phyloP scores from a whole-genome alignment of 2,113 vertebrate genomes.

The Taurulus bubalis region DNA sequence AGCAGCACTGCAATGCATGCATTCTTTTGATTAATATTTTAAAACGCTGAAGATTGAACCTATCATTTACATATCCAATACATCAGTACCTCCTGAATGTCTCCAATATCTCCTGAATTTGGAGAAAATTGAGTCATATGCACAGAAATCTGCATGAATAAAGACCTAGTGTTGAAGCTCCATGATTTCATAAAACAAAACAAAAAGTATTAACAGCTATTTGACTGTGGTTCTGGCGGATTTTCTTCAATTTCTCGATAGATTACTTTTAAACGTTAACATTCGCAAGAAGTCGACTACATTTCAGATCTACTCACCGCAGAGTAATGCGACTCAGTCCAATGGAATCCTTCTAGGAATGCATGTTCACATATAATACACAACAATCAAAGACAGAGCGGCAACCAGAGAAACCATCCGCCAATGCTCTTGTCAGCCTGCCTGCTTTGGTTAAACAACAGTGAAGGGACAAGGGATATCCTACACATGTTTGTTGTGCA shows the following conservation, averaged over 20 bases:
- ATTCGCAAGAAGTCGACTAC: slow-evolving; percentile 61
- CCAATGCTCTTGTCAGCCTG: slow-evolving; percentile 48
- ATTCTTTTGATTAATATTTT: background rate
- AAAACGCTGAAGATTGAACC: background rate
- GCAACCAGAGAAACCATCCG: slow-evolving; percentile 59
- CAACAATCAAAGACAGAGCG: slow-evolving; percentile 69
- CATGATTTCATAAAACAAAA: background rate
- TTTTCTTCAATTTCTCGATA: slow-evolving; percentile 58
- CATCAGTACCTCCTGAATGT: background rate
- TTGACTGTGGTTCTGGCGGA: slow-evolving; percentile 48
- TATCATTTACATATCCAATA: background rate
- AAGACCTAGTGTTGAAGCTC: background rate
- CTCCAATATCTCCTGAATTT: background rate
- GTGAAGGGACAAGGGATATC: slow-evolving; percentile 47
- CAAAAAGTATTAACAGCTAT: slow-evolving; percentile 43
- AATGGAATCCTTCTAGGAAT: slow-evolving; percentile 63
- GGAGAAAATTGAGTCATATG: background rate
- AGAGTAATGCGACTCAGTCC: slow-evolving; percentile 66
- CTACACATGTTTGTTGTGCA: slow-evolving; percentile 72
- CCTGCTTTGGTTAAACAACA: slow-evolving; percentile 57
- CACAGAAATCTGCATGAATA: background rate
- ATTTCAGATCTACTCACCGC: slow-evolving; percentile 56
- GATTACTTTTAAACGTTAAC: slow-evolving; percentile 64
- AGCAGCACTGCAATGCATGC: background rate
- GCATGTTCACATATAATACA: slow-evolving; percentile 65